These are phyloP conservation scores for Probaryconus sp. DNA, from an alignment of 1,140 invertebrate genomes.

Conservation along the genomic window DNA sequence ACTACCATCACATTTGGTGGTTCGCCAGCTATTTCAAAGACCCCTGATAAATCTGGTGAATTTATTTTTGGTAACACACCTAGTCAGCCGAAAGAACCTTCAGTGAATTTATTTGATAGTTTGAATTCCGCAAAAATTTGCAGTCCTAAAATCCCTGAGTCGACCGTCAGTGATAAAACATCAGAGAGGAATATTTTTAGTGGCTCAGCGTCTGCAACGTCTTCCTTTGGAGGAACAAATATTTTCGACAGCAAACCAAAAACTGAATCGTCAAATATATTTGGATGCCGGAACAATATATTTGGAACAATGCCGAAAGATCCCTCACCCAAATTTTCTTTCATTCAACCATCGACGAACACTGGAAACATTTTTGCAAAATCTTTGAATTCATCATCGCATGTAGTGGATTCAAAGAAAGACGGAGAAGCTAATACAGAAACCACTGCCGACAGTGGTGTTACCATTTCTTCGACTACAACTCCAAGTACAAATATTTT, in stretches of 20 bases:
- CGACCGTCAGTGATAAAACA: slow-evolving; percentile 5
- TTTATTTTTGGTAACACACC: slow-evolving; percentile 27
- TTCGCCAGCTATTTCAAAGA: not conserved
- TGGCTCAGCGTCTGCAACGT: slow-evolving; percentile 5
- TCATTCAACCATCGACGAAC: no score
- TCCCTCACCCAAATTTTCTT: no score
- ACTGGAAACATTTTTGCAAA: no score
- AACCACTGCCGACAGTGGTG: not conserved
- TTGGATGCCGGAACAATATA: no score
- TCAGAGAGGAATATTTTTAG: slow-evolving; percentile 25
- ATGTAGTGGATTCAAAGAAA: not conserved
- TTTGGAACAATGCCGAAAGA: no score
- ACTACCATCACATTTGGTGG: not conserved
- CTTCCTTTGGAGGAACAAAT: slow-evolving; percentile 1
- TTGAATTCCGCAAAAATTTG: slow-evolving; percentile 68
- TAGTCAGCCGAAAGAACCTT: not conserved
- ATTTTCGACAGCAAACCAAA: no score
- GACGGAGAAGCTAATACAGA: not conserved
- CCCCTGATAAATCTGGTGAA: slow-evolving; percentile 1
- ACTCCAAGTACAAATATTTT: slow-evolving; percentile 12
- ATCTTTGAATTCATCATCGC: no score
- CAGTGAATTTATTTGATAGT: no score
- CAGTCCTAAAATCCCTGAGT: slow-evolving; percentile 39
- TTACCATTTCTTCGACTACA: slow-evolving; percentile 3
- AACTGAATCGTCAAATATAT: no score